These are phyloP conservation scores for Podargus strigoides DNA, from an alignment of 2,797 vertebrate species.

Conservation along the genomic window DNA sequence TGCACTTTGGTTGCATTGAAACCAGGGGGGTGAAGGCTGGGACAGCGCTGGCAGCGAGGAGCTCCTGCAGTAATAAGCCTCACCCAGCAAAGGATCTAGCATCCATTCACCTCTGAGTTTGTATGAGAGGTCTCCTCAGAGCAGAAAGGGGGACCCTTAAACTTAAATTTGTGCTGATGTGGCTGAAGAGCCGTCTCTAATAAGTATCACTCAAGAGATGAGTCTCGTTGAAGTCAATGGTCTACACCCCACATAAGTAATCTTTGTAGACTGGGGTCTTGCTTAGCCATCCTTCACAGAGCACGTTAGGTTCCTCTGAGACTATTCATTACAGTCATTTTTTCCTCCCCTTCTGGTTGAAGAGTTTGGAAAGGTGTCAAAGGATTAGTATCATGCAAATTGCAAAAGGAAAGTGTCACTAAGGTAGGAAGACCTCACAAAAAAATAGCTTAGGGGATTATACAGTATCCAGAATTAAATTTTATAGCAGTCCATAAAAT, in stretches of 20 bases:
- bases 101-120: background rate
- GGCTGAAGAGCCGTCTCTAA: background rate
- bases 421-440: constrained; percentile 22
- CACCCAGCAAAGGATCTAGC: background rate
- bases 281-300: constrained; percentile 20
- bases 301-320: constrained; percentile 31
- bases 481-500: constrained; percentile 69
- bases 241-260: constrained; percentile 19
- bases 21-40: background rate
- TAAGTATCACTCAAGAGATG: background rate
- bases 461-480: constrained; percentile 55
- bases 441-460: constrained; percentile 55
- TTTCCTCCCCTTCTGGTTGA: constrained; percentile 19
- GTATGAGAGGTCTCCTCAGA: background rate
- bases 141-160: background rate
- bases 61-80: background rate
- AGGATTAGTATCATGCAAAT: constrained; percentile 47
- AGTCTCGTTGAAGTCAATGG: constrained; percentile 22
- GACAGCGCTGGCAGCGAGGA: background rate
- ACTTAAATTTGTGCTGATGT: constrained; percentile 45
- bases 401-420: background rate
- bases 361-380: constrained; percentile 35
- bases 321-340: constrained; percentile 26
- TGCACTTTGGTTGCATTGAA: background rate
- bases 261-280: constrained; percentile 13